phyloP scores from a whole-genome alignment of 2,113 vertebrate species.

The Reinhardtius hippoglossoides region DNA sequence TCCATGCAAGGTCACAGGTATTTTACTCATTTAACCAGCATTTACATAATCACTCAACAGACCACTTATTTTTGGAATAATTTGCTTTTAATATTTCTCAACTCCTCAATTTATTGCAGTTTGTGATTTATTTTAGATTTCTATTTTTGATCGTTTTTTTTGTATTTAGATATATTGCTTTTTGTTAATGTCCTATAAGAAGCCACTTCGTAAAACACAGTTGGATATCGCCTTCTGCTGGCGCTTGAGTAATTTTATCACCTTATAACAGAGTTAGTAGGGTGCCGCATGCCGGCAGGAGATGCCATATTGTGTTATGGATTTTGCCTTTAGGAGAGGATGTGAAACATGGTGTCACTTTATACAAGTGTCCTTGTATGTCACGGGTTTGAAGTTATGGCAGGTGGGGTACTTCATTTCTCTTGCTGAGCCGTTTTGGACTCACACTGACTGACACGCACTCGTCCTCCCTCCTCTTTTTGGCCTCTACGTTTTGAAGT shows the following conservation, averaged over 20 bases:
- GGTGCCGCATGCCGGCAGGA: conserved; percentile 41
- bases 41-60: neutral
- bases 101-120: neutral
- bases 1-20: conserved; percentile 3
- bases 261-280: conserved; percentile 15
- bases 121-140: neutral
- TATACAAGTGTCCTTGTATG: conserved; percentile 41
- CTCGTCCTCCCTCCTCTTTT: neutral
- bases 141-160: neutral
- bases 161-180: neutral
- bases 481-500: conserved; percentile 44
- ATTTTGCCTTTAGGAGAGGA: conserved; percentile 27
- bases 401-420: conserved; percentile 33
- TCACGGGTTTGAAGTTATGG: conserved; percentile 23
- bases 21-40: neutral
- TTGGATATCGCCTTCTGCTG: neutral
- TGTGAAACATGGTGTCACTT: conserved; percentile 24
- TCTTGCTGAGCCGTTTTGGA: conserved; percentile 31
- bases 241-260: conserved; percentile 34
- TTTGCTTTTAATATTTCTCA: neutral
- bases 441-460: conserved; percentile 42
- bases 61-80: neutral
- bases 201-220: neutral
- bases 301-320: conserved; percentile 32
- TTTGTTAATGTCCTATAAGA: neutral